A percentile compares a stretch with the other conserved stretches of the same genome.
Evolutionary conservation across 2,888 invertebrate species (phyloP).

Genomic region (Fragum fragum): DNA sequence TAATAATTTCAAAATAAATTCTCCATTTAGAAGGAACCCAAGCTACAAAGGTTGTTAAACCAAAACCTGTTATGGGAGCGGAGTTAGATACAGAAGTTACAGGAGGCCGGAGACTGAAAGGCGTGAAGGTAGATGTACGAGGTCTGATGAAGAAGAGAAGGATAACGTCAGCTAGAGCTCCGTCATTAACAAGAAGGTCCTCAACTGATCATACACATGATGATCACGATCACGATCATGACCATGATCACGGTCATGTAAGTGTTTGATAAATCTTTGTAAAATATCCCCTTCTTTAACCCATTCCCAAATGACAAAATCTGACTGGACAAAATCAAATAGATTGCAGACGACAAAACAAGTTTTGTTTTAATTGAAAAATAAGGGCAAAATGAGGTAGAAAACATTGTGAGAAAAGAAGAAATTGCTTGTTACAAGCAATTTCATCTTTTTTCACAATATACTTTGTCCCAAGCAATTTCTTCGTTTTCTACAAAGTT

Average conservation of each 20-base stretch:
- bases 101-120: constrained; percentile 44
- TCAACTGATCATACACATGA: constrained; percentile 70
- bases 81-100: constrained; percentile 36
- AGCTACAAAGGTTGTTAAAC: constrained; percentile 30
- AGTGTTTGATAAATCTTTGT: background rate
- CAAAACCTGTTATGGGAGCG: constrained; percentile 30
- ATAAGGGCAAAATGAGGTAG: no score
- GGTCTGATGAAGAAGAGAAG: constrained; percentile 71
- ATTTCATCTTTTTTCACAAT: no score
- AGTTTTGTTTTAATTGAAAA: no score
- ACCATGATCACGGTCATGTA: constrained; percentile 40
- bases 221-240: constrained; percentile 66
- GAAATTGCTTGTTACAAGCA: no score
- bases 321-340: no score
- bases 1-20: no score
- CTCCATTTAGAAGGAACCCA: constrained; percentile 8
- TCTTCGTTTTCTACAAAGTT: no score
- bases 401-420: no score
- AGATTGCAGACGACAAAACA: no score
- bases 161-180: constrained; percentile 63
- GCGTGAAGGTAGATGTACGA: constrained; percentile 71
- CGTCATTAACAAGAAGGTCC: constrained; percentile 60
- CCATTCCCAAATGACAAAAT: no score
- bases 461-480: no score
- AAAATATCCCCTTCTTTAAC: no score